Evolutionary conservation across 2,113 vertebrate genomes (phyloP), one percentile per base, ranked within the genome.

Genomic region (Calyptommatus sinebrachiatus): DNA sequence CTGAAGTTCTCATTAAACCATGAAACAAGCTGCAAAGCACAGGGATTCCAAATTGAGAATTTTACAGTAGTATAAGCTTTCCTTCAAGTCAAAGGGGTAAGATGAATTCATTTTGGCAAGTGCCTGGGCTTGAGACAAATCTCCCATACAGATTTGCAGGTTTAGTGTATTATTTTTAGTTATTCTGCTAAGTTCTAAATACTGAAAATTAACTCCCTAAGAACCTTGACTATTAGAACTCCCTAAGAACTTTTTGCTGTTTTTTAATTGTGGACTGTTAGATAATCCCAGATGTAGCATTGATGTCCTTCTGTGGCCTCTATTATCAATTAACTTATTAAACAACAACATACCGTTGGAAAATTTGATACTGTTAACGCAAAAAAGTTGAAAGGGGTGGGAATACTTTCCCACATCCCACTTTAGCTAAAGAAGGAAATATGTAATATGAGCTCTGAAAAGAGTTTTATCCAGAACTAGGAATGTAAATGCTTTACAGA

Each of bases 401-500:
- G 11, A 87, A 81, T 73, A 18, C 18, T 71, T 88, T 86, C 35
- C 87, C 88, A 87, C 73, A 84, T 76, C 82, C 83, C 71, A 67
- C 81, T 78, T 85, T 48, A 71, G 82, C 89, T 88, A 82, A 86
- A 89, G 88, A 76, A 88, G 87, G 89, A 90, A 92, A 90, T 90
- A 89, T 88, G 90, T 90, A 89, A 92, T 85, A 89, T 86, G 89
- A 92, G 79, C 85, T 84, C 80, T 73, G 85, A 87, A 91, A 89
- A 75, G 84, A 89, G 87, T 90, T 89, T 91, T 87, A 91, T 90
- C 89, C 89, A 91, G 86, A 89, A 86, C 76, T 28, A 85, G 86
- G 90, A 90, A 92, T 90, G 88, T 87, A 91, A 92, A 91, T 91
- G 82, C 87, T 88, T 92, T 90, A 89, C 91, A 92, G 90, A 92